These are phyloP conservation scores for Neomorphus geoffroyi DNA, from an alignment of 2,797 vertebrate species.

Conservation along the genomic window DNA sequence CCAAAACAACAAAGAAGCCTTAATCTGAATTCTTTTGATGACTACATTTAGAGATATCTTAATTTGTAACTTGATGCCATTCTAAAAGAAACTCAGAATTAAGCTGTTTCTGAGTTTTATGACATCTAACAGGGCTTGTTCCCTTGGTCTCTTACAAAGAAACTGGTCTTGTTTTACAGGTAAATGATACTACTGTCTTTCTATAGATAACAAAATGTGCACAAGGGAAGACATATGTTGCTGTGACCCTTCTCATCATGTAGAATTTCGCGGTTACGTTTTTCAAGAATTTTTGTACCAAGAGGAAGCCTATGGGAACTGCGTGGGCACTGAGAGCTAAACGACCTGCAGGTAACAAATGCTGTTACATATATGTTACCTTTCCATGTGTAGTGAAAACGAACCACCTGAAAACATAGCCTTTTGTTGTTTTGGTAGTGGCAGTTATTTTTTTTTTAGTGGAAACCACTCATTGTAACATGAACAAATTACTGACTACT, in stretches of 20 bases:
- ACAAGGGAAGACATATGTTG: neutral
- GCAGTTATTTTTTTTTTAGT: neutral
- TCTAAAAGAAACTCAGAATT: neutral
- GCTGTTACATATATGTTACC: neutral
- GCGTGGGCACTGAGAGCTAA: neutral
- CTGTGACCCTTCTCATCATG: neutral
- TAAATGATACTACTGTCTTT: neutral
- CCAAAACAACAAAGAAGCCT: neutral
- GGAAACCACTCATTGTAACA: neutral
- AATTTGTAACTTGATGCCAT: neutral
- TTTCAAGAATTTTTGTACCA: neutral
- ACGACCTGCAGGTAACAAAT: constrained; percentile 25
- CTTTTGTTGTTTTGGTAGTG: neutral
- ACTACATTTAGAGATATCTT: neutral
- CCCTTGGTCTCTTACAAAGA: neutral
- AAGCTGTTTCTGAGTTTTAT: neutral
- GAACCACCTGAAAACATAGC: neutral
- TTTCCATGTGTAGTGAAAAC: neutral
- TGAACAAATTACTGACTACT: neutral
- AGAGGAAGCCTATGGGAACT: neutral
- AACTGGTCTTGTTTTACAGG: neutral
- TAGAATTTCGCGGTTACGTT: neutral
- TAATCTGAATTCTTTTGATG: neutral
- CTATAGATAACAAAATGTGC: neutral
- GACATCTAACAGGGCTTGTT: neutral